Base-by-base conservation (phyloP, 2,888 invertebrate genomes). In the Stenolophus ochropezus region DNA sequence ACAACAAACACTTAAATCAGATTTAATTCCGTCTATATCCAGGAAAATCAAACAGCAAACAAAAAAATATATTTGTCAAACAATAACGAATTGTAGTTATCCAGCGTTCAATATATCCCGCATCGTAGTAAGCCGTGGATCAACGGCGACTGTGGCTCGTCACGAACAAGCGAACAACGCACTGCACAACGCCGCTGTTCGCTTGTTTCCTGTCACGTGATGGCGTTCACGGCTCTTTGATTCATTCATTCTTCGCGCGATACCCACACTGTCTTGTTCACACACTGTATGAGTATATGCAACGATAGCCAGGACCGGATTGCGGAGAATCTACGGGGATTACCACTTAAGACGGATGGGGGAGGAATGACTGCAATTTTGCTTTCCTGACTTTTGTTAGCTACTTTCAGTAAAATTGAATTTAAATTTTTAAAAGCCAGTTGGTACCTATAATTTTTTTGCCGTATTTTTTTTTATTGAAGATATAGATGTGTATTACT, bases 201-300 rank as follows among this genome's bases (percentile, higher is more conserved):
- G 25, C 53, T 79, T 69, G 79, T 79, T 79, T 79, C 79, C 79
- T 79, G 79, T 79, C 79, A 79, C 69, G 79, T 79, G 79, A 79
- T 79, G 69, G 25, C 78, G 49, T 49, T 61, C 78, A 79, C 79
- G 79, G 79, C 65, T 79, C 71, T 79, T 71, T 79, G 79, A 79
- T 79, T 79, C 79, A 79, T 79, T 79, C 79, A 79, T 79, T 79
- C 79, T 79, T 69, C 25, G 20, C 65, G 65, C 33, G 42, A 69
- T 69, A 69, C 65, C 65, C 65, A 69, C 65, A 69, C 33, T 33
- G 42, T 33, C 33, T 69, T 69, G 18, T 69, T 33, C 65, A 69
- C 61, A 61, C 61, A 56, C 56, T 21, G 51, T 18, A 61, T 61
- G 61, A 14, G 23, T 58, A 11, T 58, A 21, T 23, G 25, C 25